Evolutionary conservation across 2,888 invertebrate genomes (phyloP), one percentile per base, ranked within the genome.

Genomic region (Microctonus brassicae): DNA sequence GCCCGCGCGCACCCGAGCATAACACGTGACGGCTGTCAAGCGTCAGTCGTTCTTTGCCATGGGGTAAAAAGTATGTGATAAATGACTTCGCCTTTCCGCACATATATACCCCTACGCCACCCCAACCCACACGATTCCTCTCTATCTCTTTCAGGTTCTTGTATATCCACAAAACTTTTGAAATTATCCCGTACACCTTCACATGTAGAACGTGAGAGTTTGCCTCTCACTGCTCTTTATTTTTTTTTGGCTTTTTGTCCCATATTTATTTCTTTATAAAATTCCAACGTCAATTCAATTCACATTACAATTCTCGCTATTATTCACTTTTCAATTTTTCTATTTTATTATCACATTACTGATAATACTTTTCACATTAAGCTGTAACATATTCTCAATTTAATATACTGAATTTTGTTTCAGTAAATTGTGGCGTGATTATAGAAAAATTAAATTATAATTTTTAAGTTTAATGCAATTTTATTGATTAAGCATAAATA

Each of bases 21-120:
- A 73, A 74, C 77, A 76, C 76, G 76, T 77, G 76, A 77, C 73
- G 76, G 69, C 76, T 77, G 76, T 77, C 77, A 76, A 74, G 73
- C 69, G 68, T 57, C 52, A 67, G 34, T 17, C 62, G 42, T 47
- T 47, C 17, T 47, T 47, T 17, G 58, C 24, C 58, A 52, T 55
- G 67, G 60, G 64, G 65, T 72, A 66, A 74, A 75, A 70, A 74
- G 71, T 71, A 70, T 70, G 73, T 77, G 76, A 77, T 77, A 72
- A 76, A 77, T 75, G 77, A 77, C 70, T 66, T 63, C 66, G 63
- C 62, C 60, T 66, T 67, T 71, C 33, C 36, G 34, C 26, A 52
- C 42, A 42, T 52, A 42, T 58, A 20, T 29, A 26, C 29, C n/a
- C 62, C 29, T 55, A 34, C 39, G 39, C 39, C 62, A n/a, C n/a